Evolutionary conservation across 64 coral and sea anemone species (phyloP), one percentile per base, ranked within the genome.

Genomic region (Stichodactyla mertensii): DNA sequence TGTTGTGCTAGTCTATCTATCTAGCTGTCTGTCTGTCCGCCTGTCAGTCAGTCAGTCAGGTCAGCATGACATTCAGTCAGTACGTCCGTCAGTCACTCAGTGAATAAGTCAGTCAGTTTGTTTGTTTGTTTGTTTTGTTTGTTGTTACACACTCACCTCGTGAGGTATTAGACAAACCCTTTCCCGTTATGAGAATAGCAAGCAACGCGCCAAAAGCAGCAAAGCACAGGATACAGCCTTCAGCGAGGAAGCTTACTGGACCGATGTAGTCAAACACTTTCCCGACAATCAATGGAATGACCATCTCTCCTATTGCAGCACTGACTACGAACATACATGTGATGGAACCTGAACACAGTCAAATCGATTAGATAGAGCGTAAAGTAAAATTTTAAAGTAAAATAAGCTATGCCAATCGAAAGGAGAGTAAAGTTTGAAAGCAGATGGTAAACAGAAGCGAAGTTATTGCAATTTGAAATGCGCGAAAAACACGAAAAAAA

Each of bases 291-390:
- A 97, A 83, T 56, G 95, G 95, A 10, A 97, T 97, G 0, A 97
- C 88, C 92, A 93, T 93, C 36, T 97, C 95, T 8, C 95, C 95
- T 16, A 97, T 91, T 20, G 95, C 95, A 52, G 95, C 95, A 13
- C 92, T 93, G 4, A 97, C 95, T 4, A 97, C 95, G 16, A 97
- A 97, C 78, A 93, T 89, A 27, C 95, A 97, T 6, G 95, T 93
- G n/a, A 97, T 84, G 14, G 95, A 91, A 52, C 95, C 95, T 97
- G 55, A 15, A 88, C 7, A 74, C 13, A 31, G 24, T 2, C 59
- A 87, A 54, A 36, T 31, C 77, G 51, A 7, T 16, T 57, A 86
- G 36, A 24, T 9, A 74, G 12, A 45, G 36, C 36, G 36, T 45
- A 45, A 45, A 31, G 28, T 31, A 31, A 31, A 31, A 31, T 31